phyloP scores from a whole-genome alignment of 2,113 vertebrate species.

The Cairina moschata region DNA sequence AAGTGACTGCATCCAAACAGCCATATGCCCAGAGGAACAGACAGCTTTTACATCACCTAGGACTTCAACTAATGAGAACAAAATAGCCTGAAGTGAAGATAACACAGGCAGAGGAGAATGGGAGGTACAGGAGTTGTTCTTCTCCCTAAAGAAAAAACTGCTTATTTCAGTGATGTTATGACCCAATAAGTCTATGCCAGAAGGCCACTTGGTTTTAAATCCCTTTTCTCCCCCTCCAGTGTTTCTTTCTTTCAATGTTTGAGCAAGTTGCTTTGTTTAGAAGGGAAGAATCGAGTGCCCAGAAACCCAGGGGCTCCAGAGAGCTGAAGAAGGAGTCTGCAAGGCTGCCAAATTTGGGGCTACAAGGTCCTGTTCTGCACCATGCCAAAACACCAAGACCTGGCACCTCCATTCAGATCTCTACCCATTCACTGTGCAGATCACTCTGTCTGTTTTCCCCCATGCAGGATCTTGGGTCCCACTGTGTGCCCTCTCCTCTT shows the following conservation, averaged over 20 bases:
- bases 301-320: not conserved
- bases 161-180: not conserved
- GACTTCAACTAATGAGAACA: not conserved
- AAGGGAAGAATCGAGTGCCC: not conserved
- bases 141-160: not conserved
- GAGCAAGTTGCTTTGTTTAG: not conserved
- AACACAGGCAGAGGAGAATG: not conserved
- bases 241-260: not conserved
- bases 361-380: not conserved
- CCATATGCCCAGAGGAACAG: not conserved
- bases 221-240: not conserved
- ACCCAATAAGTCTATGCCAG: not conserved
- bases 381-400: not conserved
- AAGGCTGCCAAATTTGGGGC: not conserved
- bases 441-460: not conserved
- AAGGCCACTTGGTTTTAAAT: not conserved
- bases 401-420: not conserved
- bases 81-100: not conserved
- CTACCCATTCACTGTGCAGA: fast-evolving
- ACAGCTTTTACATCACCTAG: not conserved
- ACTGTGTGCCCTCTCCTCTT: fast-evolving
- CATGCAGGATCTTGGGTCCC: not conserved
- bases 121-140: not conserved
- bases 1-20: not conserved
- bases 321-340: not conserved